Base-by-base conservation (phyloP, 2,888 invertebrate species). In the Tetramorium bicarinatum region DNA sequence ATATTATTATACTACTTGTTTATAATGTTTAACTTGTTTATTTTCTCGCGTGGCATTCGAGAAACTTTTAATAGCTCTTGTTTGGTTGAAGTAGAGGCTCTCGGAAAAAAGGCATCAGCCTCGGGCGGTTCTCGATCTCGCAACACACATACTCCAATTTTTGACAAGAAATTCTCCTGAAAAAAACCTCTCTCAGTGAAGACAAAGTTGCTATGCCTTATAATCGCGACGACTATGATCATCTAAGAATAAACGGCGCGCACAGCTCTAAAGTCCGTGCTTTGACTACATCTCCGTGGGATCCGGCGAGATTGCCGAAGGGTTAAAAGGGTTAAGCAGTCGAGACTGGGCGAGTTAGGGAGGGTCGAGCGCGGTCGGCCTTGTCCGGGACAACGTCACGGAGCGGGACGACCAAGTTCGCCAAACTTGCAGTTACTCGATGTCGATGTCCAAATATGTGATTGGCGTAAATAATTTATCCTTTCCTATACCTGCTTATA, bases 261-360 rank as follows among this genome's bases (percentile, higher is more conserved):
- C 75, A 49, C 62, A 41, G 4, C 21, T 69, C 77, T 61, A 59
- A 71, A 71, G 79, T 59, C 79, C 47, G 59, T 71, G 79, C 71
- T 71, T 80, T 80, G 79, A 80, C 79, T 79, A 79, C 71, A 71
- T 80, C 71, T 71, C 59, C 79, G 79, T 80, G 59, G 79, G 79
- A 80, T 80, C 71, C 71, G 59, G 38, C 71, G 71, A 71, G 79
- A 80, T 71, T 80, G 79, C 59, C 79, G 71, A 80, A 80, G 79
- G 79, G 75, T 82, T 82, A 82, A 82, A 82, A 82, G 76, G 81
- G 81, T 82, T 82, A 82, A 82, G 76, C 75, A 82, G 81, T 76
- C 62, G 62, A 76, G 81, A 76, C 81, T 75, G 74, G 52, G 61
- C 81, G 76, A 76, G 64, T 76, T 82, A 47, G 52, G 62, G 56